Percentiles rank a stretch among this genome's conserved stretches.
These are phyloP conservation scores for Calidris pygmaea DNA, from an alignment of 2,113 vertebrate genomes.

Conservation along the genomic window DNA sequence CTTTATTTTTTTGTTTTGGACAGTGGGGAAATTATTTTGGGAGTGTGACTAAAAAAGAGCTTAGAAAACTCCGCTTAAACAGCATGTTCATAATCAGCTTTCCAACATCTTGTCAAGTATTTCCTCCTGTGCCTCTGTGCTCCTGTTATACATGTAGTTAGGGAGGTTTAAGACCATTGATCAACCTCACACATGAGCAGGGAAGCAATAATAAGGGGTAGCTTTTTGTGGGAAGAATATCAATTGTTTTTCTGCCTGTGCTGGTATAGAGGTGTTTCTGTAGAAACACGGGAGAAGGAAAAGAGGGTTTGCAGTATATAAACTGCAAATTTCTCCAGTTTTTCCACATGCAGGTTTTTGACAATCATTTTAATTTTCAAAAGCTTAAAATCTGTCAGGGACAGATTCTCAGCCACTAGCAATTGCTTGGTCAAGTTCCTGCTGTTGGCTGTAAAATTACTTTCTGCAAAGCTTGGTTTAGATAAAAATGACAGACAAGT, in stretches of 20 bases:
- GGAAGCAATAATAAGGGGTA: not conserved
- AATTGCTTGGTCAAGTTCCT: not conserved
- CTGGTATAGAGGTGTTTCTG: not conserved
- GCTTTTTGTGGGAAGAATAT: not conserved
- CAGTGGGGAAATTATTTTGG: not conserved
- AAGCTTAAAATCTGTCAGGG: not conserved
- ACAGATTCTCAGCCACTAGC: not conserved
- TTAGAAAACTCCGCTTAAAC: not conserved
- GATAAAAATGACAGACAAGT: not conserved
- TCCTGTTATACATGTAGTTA: not conserved
- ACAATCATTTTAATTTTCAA: not conserved
- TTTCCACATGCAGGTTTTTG: not conserved
- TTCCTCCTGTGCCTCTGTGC: not conserved
- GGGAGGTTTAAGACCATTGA: not conserved
- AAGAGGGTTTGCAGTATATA: not conserved
- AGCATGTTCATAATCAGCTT: not conserved
- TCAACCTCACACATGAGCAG: not conserved
- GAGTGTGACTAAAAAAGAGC: not conserved
- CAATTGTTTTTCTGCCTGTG: not conserved
- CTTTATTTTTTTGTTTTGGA: not conserved
- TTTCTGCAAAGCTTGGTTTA: not conserved
- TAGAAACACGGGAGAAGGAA: not conserved
- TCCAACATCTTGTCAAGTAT: not conserved
- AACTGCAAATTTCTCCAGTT: not conserved
- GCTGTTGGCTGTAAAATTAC: not conserved